Conservation (phyloP, 2,113 vertebrate species). For the Xerus inauris region DNA sequence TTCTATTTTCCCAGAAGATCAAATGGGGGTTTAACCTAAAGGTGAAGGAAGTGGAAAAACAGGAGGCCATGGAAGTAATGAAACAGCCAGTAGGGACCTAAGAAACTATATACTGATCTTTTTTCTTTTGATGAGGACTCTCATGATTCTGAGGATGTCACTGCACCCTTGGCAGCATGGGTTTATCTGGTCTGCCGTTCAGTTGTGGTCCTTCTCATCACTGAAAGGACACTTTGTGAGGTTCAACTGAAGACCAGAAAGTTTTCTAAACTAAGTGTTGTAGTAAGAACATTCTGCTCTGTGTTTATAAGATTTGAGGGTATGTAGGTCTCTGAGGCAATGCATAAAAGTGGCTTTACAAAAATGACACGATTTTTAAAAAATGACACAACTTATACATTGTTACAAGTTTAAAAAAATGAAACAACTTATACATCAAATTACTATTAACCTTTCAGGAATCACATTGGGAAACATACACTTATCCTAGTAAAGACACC, state of each 20-base stretch:
- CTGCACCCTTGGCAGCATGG: not conserved
- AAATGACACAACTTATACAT: not conserved
- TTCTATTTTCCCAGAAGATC: conserved; percentile 17
- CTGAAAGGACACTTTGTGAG: conserved; percentile 36
- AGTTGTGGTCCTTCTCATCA: not conserved
- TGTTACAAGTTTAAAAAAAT: too few relatives aligned
- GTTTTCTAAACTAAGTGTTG: not conserved
- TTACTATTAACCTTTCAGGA: conserved; percentile 28
- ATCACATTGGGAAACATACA: not conserved
- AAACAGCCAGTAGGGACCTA: not conserved
- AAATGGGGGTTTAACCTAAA: not conserved
- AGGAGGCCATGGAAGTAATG: not conserved
- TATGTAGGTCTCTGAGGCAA: conserved; percentile 1
- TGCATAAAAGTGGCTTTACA: conserved; percentile 47
- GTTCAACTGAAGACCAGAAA: conserved; percentile 39
- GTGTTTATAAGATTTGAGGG: not conserved
- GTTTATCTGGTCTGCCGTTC: conserved; percentile 20
- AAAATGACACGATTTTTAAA: conserved; percentile 12
- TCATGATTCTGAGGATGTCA: conserved; percentile 53
- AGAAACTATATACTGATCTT: conserved; percentile 61
- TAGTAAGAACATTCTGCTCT: not conserved
- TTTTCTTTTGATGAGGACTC: conserved; percentile 42
- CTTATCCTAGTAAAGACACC: not conserved
- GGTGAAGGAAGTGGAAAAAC: not conserved
- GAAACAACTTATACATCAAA: too few relatives aligned